Percentiles rank a stretch among this genome's conserved stretches.
These are phyloP conservation scores for Rhinogobius similis DNA, from an alignment of 2,113 vertebrate genomes.

Conservation along the genomic window DNA sequence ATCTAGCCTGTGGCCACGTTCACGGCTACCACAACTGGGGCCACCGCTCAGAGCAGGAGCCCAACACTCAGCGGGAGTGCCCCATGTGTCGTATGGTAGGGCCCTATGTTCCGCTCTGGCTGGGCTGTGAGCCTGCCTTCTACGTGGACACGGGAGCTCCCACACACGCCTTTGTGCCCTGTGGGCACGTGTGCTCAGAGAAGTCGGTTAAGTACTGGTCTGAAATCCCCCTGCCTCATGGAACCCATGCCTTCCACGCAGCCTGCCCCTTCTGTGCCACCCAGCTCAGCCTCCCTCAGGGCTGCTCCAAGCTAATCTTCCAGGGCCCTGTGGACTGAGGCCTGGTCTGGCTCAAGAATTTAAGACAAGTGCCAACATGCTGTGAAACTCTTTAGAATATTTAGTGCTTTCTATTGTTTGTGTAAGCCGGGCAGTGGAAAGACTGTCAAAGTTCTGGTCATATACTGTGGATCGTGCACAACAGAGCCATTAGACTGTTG, in stretches of 20 bases:
- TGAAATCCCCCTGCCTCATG: conserved; percentile 94
- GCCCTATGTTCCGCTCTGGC: conserved; percentile 95
- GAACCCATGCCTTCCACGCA: conserved; percentile 96
- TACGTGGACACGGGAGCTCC: conserved; percentile 95
- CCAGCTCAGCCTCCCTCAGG: conserved; percentile 87
- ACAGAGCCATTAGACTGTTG: conserved; percentile 46
- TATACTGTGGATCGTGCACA: conserved; percentile 55
- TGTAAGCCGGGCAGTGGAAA: conserved; percentile 42
- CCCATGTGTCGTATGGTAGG: conserved; percentile 96
- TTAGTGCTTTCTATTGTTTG: conserved; percentile 57
- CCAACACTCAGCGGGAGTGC: conserved; percentile 88
- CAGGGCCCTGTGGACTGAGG: conserved; percentile 95
- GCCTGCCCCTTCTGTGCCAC: conserved; percentile 96
- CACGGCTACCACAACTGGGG: conserved; percentile 99
- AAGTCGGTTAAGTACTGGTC: conserved; percentile 96
- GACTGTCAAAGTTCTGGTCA: conserved; percentile 40
- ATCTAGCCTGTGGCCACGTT: conserved; percentile 94
- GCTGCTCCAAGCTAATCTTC: conserved; percentile 95
- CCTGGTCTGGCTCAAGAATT: conserved; percentile 10
- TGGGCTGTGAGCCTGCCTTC: conserved; percentile 94
- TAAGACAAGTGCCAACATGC: conserved; percentile 55
- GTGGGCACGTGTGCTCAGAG: conserved; percentile 96
- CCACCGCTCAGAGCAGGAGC: conserved; percentile 89
- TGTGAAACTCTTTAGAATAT: conserved; percentile 67
- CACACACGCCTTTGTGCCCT: conserved; percentile 92